Base-by-base conservation (phyloP, 2,113 vertebrate genomes). In the Nycticebus coucang region DNA sequence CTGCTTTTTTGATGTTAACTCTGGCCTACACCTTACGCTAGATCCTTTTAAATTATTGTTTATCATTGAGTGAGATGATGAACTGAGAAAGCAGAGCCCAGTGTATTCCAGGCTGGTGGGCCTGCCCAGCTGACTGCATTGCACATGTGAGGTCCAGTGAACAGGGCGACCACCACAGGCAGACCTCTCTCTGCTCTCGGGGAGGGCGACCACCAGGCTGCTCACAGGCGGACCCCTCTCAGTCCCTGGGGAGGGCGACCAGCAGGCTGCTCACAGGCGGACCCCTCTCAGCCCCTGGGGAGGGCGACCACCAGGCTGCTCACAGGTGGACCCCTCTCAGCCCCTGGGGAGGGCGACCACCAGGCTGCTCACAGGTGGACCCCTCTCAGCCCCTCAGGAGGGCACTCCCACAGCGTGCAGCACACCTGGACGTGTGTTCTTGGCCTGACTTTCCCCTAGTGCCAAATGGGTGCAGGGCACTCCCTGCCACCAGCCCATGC, bases 41-140 rank as follows among this genome's bases (percentile, higher is more conserved):
- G 57, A 77, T 57, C 37, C 77, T 81, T 97, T 83, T 26, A 13
- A 82, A 69, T 84, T 35, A 45, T 45, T 87, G 4, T n/a, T 78
- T 53, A 30, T 37, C 50, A 59, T 24, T 85, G 53, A 35, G 35
- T 68, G 66, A 26, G 12, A 22, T 62, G 55, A 93, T 91, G 57
- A 74, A 41, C 24, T 90, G 35, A 69, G 37, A 59, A 55, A 77
- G 53, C 12, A 72, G 9, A 79, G n/a, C 19, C 41, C 75, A 59
- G 1, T 55, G 33, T 41, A 9, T 66, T 69, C 71, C 26, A 41
- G 50, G 59, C 15, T 64, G 41, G 62, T 28, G 60, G 41, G 13
- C 3, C 4, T 71, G 45, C 12, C 10, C 11, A 4, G 10, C 72
- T 72, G 86, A 88, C 59, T 2, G 72, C 30, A 28, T n/a, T 33